Evolutionary conservation across 2,888 invertebrate genomes (phyloP).

Genomic region (Archips xylosteana): DNA sequence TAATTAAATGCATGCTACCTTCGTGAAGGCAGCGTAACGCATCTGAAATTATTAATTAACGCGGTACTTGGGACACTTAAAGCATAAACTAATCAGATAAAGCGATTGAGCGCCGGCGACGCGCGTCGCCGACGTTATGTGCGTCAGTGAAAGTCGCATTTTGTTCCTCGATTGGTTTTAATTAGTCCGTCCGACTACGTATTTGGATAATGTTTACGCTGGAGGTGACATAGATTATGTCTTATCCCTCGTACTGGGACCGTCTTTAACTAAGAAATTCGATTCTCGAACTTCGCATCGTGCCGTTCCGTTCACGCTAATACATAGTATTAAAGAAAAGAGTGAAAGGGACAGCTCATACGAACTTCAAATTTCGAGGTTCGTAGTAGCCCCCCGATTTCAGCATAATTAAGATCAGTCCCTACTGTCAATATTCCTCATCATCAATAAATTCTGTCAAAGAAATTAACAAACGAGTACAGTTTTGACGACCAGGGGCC

Average conservation of each 20-base stretch:
- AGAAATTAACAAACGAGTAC: too few relatives aligned
- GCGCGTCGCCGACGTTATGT: constrained; percentile 1
- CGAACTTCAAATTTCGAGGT: too few relatives aligned
- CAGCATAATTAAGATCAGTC: too few relatives aligned
- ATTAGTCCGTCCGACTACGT: constrained; percentile 1
- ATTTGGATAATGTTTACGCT: neutral
- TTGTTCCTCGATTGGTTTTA: constrained; percentile 34
- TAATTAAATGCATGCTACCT: neutral
- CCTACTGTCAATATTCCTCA: too few relatives aligned
- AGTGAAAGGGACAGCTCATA: too few relatives aligned
- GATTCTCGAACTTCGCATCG: too few relatives aligned
- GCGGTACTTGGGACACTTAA: constrained; percentile 27
- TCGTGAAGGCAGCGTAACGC: neutral
- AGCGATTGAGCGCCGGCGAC: constrained; percentile 17
- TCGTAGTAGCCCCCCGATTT: too few relatives aligned
- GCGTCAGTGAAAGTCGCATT: constrained; percentile 45
- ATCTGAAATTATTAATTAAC: constrained; percentile 3
- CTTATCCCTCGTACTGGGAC: neutral
- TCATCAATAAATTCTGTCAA: too few relatives aligned
- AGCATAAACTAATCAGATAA: constrained; percentile 30
- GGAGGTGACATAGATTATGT: neutral
- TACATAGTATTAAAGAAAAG: too few relatives aligned
- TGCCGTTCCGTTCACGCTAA: too few relatives aligned
- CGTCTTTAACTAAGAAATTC: neutral
- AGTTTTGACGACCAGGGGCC: too few relatives aligned